phyloP scores from a whole-genome alignment of 2,888 invertebrate genomes.

The Ommatoiulus sabulosus region DNA sequence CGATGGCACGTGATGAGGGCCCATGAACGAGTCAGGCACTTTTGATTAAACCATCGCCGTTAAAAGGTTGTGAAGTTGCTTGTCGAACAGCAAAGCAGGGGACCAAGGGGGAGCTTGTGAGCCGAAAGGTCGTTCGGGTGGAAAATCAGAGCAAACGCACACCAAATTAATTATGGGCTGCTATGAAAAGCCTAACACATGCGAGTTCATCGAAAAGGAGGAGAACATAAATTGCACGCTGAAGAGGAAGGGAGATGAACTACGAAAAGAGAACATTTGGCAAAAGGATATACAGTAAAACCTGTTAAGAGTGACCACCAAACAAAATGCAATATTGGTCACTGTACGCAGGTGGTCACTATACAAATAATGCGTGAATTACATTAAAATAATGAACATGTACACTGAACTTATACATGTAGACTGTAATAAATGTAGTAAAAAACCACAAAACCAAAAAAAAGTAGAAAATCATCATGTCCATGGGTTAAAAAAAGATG shows the following conservation, averaged over 20 bases:
- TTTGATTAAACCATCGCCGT: conserved; percentile 24
- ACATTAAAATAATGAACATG: too few relatives aligned
- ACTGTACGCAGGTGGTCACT: too few relatives aligned
- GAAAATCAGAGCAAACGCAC: conserved; percentile 22
- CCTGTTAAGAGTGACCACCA: too few relatives aligned
- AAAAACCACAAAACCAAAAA: too few relatives aligned
- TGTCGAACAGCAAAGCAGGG: conserved; percentile 30
- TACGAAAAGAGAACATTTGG: too few relatives aligned
- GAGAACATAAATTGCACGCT: conserved; percentile 23
- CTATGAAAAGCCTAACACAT: conserved; percentile 30
- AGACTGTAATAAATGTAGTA: too few relatives aligned
- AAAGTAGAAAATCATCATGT: too few relatives aligned
- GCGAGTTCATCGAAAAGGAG: conserved; percentile 20
- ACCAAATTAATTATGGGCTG: conserved; percentile 32
- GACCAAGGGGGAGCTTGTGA: neutral
- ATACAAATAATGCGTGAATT: too few relatives aligned
- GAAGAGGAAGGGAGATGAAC: neutral
- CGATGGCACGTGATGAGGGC: neutral
- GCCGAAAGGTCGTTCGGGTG: neutral
- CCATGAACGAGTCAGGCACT: neutral
- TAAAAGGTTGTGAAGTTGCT: neutral
- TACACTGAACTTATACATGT: too few relatives aligned
- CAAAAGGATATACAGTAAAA: too few relatives aligned
- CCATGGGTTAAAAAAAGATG: too few relatives aligned
- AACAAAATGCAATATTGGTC: too few relatives aligned